Base-by-base conservation (phyloP, 2,113 vertebrate species). In the Spheniscus mendiculus region DNA sequence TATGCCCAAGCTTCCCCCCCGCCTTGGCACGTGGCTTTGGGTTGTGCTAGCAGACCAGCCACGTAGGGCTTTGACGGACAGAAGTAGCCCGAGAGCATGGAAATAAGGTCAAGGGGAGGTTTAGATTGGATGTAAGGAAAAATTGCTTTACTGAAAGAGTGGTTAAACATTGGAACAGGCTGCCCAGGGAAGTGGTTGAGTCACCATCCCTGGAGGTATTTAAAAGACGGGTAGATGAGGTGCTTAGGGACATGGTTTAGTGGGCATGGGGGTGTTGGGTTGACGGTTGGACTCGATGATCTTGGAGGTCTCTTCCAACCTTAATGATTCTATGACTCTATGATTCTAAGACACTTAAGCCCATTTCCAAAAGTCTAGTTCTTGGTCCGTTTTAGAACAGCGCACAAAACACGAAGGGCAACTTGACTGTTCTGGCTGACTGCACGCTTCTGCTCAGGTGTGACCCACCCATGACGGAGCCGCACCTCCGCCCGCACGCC, bases 401-500 rank as follows among this genome's bases (percentile, higher is more conserved):
- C 1, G 16, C 29, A 47, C 40, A 26, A n/a, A 44, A 11, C 16
- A 5, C 0, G 8, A 26, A 50, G 49, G 30, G 44, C 2, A 38
- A 34, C 18, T 7, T 29, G 3, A 6, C 36, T 30, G 4, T 12
- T 27, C 59, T 12, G 50, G 30, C 20, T 21, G 56, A 34, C 47
- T 1, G 8, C 5, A 7, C 17, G 4, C 49, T 29, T 50, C 58
- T 63, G 45, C 42, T 34, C 30, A 16, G 47, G 38, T 8, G 45
- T 10, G 23, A 56, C 32, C 7, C n/a, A 20, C 80, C 8, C 36
- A 4, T 5, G 49, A 22, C 5, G 3, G 16, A 15, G 69, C 47
- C 0, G 3, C 11, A 6, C 32, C n/a, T 1, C 56, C 56, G 36
- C 44, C 66, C 7, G 0, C 19, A 10, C 20, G 6, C 26, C 0